Percentiles rank a stretch among this genome's conserved stretches.
Conservation (phyloP, 2,113 vertebrate species). For the Chionodraco myersi region DNA sequence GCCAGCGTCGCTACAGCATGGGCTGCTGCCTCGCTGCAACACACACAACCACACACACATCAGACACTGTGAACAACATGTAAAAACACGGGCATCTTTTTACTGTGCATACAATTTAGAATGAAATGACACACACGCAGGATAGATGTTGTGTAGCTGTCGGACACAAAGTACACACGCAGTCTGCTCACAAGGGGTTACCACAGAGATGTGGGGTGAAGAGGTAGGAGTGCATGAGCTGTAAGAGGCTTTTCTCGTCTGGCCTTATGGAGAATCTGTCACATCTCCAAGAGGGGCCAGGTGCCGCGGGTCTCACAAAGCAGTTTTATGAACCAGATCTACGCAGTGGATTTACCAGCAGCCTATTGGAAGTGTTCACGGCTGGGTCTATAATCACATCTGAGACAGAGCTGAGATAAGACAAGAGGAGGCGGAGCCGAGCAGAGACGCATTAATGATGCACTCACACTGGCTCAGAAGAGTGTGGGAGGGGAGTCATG, state of each 20-base stretch:
- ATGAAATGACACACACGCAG: neutral
- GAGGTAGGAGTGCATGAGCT: constrained; percentile 58
- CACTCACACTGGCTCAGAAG: neutral
- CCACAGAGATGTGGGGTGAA: constrained; percentile 64
- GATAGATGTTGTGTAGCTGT: neutral
- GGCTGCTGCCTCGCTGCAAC: constrained; percentile 93
- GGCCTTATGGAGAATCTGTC: constrained; percentile 78
- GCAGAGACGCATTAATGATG: neutral
- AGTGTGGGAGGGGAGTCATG: too few species aligned
- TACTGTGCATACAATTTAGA: neutral
- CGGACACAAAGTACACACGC: constrained; percentile 16
- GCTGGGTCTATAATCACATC: constrained; percentile 49
- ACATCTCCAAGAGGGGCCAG: constrained; percentile 72
- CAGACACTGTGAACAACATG: neutral
- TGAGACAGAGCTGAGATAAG: constrained; percentile 31
- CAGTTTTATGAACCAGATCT: constrained; percentile 75
- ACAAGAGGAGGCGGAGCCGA: constrained; percentile 11
- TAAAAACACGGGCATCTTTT: neutral
- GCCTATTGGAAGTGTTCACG: constrained; percentile 65
- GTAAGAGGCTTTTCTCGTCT: constrained; percentile 80
- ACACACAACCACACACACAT: constrained; percentile 38
- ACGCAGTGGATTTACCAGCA: constrained; percentile 65
- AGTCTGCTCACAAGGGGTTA: constrained; percentile 46
- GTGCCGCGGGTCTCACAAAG: constrained; percentile 72
- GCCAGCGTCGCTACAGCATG: constrained; percentile 97